Evolutionary conservation across 2,113 vertebrate genomes (phyloP).

Genomic region (Prolemur simus): DNA sequence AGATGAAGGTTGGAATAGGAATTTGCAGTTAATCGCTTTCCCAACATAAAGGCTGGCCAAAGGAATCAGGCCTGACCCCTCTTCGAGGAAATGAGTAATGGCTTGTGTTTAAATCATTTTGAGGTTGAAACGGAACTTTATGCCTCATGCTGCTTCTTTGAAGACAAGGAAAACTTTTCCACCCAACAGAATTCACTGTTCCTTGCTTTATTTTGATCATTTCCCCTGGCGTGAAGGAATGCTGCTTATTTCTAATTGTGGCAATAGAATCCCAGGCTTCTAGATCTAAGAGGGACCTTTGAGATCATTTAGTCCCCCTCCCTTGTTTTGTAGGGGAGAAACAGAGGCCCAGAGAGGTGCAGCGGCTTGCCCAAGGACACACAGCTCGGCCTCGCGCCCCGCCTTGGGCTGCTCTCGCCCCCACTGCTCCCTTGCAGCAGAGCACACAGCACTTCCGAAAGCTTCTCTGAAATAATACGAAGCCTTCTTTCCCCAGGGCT

Average conservation of each 20-base stretch:
- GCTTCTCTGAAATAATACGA: background rate
- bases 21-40: background rate
- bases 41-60: background rate
- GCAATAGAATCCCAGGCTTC: background rate
- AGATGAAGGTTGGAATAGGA: background rate
- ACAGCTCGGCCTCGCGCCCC: background rate
- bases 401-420: background rate
- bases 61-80: background rate
- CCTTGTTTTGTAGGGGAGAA: background rate
- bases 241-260: background rate
- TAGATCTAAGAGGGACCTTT: background rate
- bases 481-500: background rate
- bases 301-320: background rate
- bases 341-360: background rate
- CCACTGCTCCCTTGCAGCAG: fast-evolving
- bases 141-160: background rate
- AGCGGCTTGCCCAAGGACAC: too few species aligned
- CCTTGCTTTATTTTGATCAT: background rate
- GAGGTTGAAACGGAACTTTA: background rate
- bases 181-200: background rate
- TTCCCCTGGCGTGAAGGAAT: background rate
- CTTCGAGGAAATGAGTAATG: background rate
- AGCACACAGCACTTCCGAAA: background rate
- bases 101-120: background rate
- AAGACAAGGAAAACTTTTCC: too few species aligned